Conservation (phyloP, 35 echinoderm and acorn worm genomes). For the Apostichopus californicus region DNA sequence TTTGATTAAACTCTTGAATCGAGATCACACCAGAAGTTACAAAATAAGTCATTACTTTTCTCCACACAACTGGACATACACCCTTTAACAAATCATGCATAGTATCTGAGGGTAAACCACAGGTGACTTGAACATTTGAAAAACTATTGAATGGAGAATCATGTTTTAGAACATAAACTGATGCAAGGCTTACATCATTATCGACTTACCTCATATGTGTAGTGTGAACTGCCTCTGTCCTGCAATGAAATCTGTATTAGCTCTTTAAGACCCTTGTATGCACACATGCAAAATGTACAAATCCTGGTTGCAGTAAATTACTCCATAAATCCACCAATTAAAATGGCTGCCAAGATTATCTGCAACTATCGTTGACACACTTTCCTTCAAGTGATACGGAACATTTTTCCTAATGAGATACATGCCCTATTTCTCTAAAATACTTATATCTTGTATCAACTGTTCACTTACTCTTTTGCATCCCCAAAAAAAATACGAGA, state of each 20-base stretch:
- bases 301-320: constrained; percentile 15
- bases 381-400: not conserved
- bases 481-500: not conserved
- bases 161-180: constrained; percentile 7
- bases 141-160: constrained; percentile 7
- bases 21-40: too few species aligned
- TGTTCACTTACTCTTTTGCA: not conserved
- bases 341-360: not conserved
- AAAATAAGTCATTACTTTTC: not conserved
- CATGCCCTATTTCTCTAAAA: not conserved
- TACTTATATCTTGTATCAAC: not conserved
- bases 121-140: not conserved
- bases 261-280: not conserved
- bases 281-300: constrained; percentile 64
- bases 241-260: not conserved
- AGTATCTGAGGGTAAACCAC: not conserved
- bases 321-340: constrained; percentile 9
- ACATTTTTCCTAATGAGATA: not conserved
- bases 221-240: not conserved
- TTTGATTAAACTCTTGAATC: too few species aligned
- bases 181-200: not conserved
- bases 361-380: not conserved
- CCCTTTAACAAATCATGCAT: constrained; percentile 29
- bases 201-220: not conserved
- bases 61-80: not conserved